These are phyloP conservation scores for Ceratosolen solmsi DNA, from an alignment of 1,140 invertebrate species.

Conservation along the genomic window DNA sequence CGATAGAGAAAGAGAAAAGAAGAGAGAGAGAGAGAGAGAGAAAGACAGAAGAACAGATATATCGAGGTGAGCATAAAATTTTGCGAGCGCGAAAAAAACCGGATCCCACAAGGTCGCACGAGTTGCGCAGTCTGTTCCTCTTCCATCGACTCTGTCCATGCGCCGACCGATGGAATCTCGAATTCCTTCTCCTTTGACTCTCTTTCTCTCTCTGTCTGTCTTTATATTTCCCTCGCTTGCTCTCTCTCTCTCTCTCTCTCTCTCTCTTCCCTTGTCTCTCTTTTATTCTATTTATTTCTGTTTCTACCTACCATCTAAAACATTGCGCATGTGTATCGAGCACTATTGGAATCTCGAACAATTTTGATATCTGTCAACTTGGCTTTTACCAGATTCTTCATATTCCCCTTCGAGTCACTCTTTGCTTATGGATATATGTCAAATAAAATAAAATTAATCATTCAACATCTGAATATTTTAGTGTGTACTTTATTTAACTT, in stretches of 20 bases:
- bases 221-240: neutral
- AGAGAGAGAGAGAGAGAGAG: neutral
- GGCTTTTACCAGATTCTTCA: neutral
- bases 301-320: neutral
- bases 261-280: neutral
- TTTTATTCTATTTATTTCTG: neutral
- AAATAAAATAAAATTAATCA: neutral
- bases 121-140: slow-evolving; percentile 20
- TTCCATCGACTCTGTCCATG: slow-evolving; percentile 6
- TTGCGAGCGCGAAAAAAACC: slow-evolving; percentile 48
- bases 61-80: slow-evolving; percentile 45
- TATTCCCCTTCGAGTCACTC: neutral
- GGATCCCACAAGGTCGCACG: slow-evolving; percentile 45
- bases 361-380: neutral
- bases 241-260: neutral
- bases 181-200: slow-evolving; percentile 22
- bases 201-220: slow-evolving; percentile 11
- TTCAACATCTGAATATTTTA: neutral
- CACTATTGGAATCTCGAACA: neutral
- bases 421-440: neutral
- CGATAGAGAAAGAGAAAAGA: neutral
- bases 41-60: neutral
- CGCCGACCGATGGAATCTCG: slow-evolving; percentile 36
- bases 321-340: neutral
- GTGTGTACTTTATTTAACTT: neutral